phyloP scores from a whole-genome alignment of 2,113 vertebrate genomes.

The Saccopteryx leptura region DNA sequence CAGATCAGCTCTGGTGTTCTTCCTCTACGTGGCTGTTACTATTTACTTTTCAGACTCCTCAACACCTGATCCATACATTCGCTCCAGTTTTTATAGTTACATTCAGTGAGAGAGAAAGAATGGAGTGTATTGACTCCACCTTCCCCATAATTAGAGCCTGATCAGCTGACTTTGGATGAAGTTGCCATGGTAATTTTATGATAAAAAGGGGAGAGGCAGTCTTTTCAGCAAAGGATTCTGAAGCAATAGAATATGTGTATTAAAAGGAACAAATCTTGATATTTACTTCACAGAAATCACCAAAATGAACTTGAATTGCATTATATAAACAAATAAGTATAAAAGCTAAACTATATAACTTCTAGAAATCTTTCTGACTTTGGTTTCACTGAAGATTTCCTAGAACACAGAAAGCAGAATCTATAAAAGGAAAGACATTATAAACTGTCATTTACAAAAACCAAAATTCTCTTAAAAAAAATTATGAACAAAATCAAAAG shows the following conservation, averaged over 20 bases:
- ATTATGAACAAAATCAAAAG: not conserved
- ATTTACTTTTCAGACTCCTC: not conserved
- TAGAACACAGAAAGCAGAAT: not conserved
- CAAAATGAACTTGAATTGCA: constrained; percentile 9
- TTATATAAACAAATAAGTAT: not conserved
- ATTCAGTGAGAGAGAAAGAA: not conserved
- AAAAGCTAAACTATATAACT: not conserved
- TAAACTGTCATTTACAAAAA: not conserved
- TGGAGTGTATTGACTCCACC: not conserved
- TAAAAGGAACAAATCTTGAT: constrained; percentile 22
- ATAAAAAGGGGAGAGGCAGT: not conserved
- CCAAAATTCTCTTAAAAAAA: not conserved
- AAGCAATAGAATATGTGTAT: not conserved
- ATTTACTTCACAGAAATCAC: not conserved
- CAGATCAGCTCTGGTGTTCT: not conserved
- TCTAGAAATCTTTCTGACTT: constrained; percentile 17
- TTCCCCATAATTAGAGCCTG: not conserved
- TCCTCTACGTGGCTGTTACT: not conserved
- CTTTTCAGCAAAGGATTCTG: not conserved
- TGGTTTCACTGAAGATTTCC: not conserved
- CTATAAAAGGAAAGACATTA: not conserved
- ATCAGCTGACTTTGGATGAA: not conserved
- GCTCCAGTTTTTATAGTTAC: not conserved
- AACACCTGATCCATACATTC: not conserved
- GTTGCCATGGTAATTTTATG: not conserved